Evolutionary conservation across 2,113 vertebrate genomes (phyloP).

Genomic region (Haplochromis vanheusdeni): DNA sequence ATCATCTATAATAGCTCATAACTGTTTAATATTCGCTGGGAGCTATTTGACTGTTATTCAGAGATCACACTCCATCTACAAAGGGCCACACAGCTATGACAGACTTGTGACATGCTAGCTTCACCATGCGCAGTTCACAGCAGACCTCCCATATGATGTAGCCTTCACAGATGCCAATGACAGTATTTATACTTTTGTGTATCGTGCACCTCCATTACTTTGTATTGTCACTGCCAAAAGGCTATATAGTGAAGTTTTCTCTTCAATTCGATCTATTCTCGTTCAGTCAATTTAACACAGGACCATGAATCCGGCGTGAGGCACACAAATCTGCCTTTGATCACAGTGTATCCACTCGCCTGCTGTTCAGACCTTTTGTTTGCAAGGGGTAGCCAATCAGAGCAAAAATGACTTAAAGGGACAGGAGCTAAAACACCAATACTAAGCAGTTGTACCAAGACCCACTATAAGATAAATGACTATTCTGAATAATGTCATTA

Average conservation of each 20-base stretch:
- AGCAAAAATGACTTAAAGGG: neutral
- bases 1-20: neutral
- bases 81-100: neutral
- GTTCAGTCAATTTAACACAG: neutral
- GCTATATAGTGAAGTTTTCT: neutral
- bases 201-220: neutral
- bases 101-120: neutral
- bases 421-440: neutral
- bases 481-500: neutral
- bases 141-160: neutral
- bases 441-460: neutral
- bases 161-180: neutral
- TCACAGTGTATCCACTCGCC: neutral
- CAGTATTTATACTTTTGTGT: neutral
- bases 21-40: neutral
- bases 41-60: neutral
- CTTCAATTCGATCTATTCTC: neutral
- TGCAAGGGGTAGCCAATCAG: neutral
- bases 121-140: neutral
- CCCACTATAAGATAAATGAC: neutral
- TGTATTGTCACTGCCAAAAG: neutral
- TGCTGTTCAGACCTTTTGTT: neutral
- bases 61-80: neutral
- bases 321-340: neutral
- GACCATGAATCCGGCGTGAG: neutral